Base-by-base conservation (phyloP, 2,797 vertebrate species). In the Eurystomus glaucurus region DNA sequence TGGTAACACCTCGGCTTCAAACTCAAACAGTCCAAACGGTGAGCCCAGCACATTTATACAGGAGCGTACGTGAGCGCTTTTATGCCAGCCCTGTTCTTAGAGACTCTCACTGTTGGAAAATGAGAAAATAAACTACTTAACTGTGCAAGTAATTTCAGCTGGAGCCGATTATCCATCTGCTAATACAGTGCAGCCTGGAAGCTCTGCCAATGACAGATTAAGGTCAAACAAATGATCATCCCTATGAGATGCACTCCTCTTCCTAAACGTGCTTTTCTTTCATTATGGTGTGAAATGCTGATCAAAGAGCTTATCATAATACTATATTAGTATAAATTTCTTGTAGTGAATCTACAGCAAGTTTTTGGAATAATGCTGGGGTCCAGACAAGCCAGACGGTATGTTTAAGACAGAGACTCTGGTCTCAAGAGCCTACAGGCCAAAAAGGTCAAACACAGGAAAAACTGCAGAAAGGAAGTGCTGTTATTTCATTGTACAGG, bases 101-200 rank as follows among this genome's bases (percentile, higher is more conserved):
- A 80, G 85, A 75, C 18, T 96, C 33, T 86, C n/a, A 37, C 82
- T 93, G 31, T 72, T 83, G 74, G 93, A 92, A 96, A 96, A 93
- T 48, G 93, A 95, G 93, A 96, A 95, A 96, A 96, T 92, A 85
- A 96, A 91, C 77, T 92, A 91, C 96, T 98, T 97, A 94, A 92
- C 95, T 66, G 62, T 65, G 61, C 94, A 81, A 96, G 97, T 97
- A 97, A 98, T 99, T 97, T 97, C 91, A 96, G 96, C 95, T 92
- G 92, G 97, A 98, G 98, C 94, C 97, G 97, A 98, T 98, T 98
- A 98, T 90, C 97, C 96, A 77, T 95, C 97, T 92, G 98, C 95
- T 97, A 98, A 97, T 95, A 85, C 92, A 94, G 80, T 52, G 81
- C 97, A 97, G 96, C 91, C 91, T 58, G 91, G 85, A 89, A 88